Evolutionary conservation across 1,140 invertebrate genomes (phyloP).

Genomic region (Frieseomelitta varia): DNA sequence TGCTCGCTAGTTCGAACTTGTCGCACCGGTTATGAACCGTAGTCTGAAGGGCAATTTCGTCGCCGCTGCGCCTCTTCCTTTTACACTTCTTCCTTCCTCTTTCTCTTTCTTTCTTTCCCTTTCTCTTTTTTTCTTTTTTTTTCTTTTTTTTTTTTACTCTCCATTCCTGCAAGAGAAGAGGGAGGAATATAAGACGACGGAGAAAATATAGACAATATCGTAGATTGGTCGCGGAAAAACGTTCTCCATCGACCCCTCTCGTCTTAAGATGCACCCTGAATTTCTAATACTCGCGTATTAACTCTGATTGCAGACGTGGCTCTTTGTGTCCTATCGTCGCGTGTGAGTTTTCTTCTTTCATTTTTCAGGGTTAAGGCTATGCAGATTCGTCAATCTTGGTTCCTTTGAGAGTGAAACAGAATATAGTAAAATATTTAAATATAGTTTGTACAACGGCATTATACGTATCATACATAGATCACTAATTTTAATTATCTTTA

Average conservation of each 20-base stretch:
- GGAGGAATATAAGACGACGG: neutral
- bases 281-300: neutral
- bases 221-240: constrained; percentile 14
- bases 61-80: neutral
- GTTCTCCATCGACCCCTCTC: neutral
- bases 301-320: neutral
- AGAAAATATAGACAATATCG: constrained; percentile 37
- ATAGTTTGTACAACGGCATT: too few species aligned
- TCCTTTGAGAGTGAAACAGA: too few species aligned
- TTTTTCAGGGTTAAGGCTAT: neutral
- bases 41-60: constrained; percentile 62
- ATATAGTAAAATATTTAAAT: too few species aligned
- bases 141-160: neutral
- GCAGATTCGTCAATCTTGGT: neutral
- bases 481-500: too few species aligned
- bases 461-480: too few species aligned
- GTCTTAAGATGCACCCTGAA: neutral
- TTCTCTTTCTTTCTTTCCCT: neutral
- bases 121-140: neutral
- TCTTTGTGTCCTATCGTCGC: neutral
- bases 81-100: constrained; percentile 21
- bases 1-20: constrained; percentile 35
- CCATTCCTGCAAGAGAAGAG: neutral
- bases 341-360: too few species aligned
- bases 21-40: constrained; percentile 46